Evolutionary conservation across 2,113 vertebrate species (phyloP).

Genomic region (Gasterosteus nipponicus): DNA sequence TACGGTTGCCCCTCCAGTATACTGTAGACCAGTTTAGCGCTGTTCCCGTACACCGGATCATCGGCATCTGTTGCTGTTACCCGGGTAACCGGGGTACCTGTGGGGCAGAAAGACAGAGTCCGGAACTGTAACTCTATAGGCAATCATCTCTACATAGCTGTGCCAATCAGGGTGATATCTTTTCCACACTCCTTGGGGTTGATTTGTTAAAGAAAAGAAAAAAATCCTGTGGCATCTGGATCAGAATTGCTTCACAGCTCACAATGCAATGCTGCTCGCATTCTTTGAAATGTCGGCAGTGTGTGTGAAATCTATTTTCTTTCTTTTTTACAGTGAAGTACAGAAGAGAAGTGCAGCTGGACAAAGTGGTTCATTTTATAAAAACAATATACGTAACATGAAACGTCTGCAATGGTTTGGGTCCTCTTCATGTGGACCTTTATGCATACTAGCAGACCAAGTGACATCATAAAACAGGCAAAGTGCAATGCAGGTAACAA

Average conservation of each 20-base stretch:
- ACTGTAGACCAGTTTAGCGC: slow-evolving; percentile 96
- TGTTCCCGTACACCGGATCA: slow-evolving; percentile 97
- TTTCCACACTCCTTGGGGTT: slow-evolving; percentile 27
- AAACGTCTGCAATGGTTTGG: not conserved
- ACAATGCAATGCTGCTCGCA: not conserved
- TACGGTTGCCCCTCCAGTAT: slow-evolving; percentile 98
- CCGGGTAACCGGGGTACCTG: slow-evolving; percentile 94
- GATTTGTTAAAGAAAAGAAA: slow-evolving; percentile 21
- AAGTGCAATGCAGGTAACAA: not conserved
- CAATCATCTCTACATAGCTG: slow-evolving; percentile 30
- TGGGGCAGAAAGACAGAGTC: slow-evolving; percentile 48
- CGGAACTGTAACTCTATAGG: slow-evolving; percentile 7
- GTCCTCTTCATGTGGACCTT: not conserved
- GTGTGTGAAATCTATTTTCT: not conserved
- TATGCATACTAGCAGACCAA: not conserved
- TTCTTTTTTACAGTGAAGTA: not conserved
- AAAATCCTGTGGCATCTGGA: not conserved
- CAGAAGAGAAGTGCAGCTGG: not conserved
- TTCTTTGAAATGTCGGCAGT: not conserved
- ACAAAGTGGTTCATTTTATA: not conserved
- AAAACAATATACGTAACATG: not conserved
- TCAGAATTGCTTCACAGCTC: slow-evolving; percentile 1
- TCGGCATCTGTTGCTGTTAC: slow-evolving; percentile 97
- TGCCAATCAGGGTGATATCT: slow-evolving; percentile 25
- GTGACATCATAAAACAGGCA: not conserved